Conservation (phyloP, 2,888 invertebrate species). For the Orthosia cruda region DNA sequence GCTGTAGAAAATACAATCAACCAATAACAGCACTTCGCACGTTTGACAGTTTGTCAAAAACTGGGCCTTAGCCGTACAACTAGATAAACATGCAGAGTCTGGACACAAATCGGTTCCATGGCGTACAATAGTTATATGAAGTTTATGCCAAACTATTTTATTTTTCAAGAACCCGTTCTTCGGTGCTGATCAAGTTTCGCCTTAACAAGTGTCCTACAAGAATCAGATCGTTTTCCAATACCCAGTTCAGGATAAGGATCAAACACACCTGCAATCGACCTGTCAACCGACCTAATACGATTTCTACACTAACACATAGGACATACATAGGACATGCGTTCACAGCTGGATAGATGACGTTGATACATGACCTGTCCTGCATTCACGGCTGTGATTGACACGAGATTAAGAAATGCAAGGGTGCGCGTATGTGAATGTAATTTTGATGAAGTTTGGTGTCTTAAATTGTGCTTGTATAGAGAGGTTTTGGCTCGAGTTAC, state of each 20-base stretch:
- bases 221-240: background rate
- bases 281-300: constrained; percentile 16
- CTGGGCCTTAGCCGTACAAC: too few species aligned
- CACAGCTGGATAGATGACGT: constrained; percentile 44
- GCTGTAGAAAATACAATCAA: too few species aligned
- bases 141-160: too few species aligned
- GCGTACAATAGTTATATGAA: too few species aligned
- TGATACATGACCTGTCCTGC: constrained; percentile 52
- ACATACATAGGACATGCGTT: background rate
- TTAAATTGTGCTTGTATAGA: background rate
- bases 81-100: too few species aligned
- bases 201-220: background rate
- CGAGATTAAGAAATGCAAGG: constrained; percentile 22
- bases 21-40: too few species aligned
- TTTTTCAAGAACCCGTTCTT: background rate
- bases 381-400: constrained; percentile 43
- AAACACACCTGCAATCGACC: constrained; percentile 29
- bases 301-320: constrained; percentile 11
- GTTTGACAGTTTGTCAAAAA: too few species aligned
- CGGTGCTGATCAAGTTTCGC: too few species aligned
- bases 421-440: constrained; percentile 15
- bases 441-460: background rate
- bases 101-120: too few species aligned
- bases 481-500: too few species aligned
- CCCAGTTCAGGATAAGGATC: background rate